A percentile compares a stretch with the other conserved stretches of the same genome.
phyloP scores from a whole-genome alignment of 2,888 invertebrate genomes.

The Thysanoteuthis rhombus region DNA sequence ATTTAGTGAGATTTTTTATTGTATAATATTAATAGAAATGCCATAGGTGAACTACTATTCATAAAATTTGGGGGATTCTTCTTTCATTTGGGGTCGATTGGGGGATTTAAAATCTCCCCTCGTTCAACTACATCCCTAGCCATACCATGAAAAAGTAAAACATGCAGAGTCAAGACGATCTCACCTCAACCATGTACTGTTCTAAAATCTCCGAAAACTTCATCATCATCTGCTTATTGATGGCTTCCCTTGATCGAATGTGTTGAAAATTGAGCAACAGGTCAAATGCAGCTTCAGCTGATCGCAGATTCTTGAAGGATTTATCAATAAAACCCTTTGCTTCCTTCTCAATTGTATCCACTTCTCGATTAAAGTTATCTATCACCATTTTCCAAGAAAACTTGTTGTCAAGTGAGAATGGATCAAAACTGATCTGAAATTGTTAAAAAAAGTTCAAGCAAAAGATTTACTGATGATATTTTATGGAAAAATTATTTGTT shows the following conservation, averaged over 20 bases:
- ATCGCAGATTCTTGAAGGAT: conserved; percentile 82
- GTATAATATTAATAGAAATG: too few species aligned
- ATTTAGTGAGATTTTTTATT: too few species aligned
- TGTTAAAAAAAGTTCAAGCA: background rate
- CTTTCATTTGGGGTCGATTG: too few species aligned
- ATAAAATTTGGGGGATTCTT: too few species aligned
- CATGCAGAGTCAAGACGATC: too few species aligned
- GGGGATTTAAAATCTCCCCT: too few species aligned
- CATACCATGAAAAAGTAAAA: background rate
- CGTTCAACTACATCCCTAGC: background rate
- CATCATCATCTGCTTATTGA: conserved; percentile 78
- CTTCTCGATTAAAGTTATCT: conserved; percentile 80
- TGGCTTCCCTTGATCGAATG: conserved; percentile 79
- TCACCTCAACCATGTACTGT: conserved; percentile 86
- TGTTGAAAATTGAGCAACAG: conserved; percentile 83
- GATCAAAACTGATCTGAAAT: conserved; percentile 81
- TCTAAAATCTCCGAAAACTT: conserved; percentile 87
- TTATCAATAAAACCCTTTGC: conserved; percentile 86
- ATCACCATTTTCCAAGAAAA: conserved; percentile 89
- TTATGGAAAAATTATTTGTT: too few species aligned
- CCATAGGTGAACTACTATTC: too few species aligned
- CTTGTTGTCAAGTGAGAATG: conserved; percentile 81
- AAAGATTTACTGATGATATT: too few species aligned
- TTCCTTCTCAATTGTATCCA: conserved; percentile 79
- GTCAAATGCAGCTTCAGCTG: conserved; percentile 83